These are phyloP conservation scores for Otolemur garnettii DNA, from an alignment of 2,113 vertebrate species.

Conservation along the genomic window DNA sequence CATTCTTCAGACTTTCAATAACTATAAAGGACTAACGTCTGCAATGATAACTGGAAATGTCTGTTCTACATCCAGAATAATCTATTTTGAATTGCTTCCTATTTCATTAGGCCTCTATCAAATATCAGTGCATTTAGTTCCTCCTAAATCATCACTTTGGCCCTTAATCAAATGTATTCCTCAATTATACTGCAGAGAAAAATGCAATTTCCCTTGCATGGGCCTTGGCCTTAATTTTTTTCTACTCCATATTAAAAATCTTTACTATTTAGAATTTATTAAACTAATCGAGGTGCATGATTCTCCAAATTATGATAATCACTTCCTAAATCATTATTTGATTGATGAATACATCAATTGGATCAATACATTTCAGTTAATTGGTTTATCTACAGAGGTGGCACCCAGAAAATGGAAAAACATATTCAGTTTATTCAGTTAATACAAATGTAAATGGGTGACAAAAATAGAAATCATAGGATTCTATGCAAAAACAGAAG, in stretches of 20 bases:
- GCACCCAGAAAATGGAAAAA: background rate
- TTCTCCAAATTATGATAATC: background rate
- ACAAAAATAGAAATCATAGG: background rate
- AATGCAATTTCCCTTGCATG: background rate
- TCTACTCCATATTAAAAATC: background rate
- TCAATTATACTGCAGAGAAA: background rate
- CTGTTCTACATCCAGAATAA: background rate
- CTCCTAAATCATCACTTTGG: background rate
- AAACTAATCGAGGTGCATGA: background rate
- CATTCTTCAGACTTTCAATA: background rate
- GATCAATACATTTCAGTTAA: background rate
- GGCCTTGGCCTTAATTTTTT: background rate
- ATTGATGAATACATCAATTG: background rate
- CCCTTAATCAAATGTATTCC: background rate
- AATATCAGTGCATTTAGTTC: background rate
- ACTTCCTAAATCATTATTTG: background rate
- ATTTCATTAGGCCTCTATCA: background rate
- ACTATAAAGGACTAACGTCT: constrained; percentile 5
- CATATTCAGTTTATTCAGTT: background rate
- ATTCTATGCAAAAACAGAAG: background rate
- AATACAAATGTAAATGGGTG: background rate
- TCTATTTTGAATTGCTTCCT: background rate
- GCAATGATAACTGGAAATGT: background rate
- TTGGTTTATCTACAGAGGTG: background rate
- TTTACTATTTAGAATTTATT: background rate